Conservation (phyloP, 2,113 vertebrate species). For the Myotis lucifugus region DNA sequence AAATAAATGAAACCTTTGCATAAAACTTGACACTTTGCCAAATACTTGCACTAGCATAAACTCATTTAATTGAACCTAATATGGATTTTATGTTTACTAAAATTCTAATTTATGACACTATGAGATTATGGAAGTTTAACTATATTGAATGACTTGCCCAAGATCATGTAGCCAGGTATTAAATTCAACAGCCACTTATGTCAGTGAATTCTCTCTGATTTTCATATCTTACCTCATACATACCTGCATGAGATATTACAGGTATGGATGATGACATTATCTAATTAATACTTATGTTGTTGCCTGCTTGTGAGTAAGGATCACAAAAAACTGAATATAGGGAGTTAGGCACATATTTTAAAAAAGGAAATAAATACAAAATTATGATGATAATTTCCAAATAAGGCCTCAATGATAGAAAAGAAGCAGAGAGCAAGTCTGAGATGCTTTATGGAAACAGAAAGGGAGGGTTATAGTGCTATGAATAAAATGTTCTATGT, state of each 20-base stretch:
- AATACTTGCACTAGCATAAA: not conserved
- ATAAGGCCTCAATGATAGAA: not conserved
- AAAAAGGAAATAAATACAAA: not conserved
- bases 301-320: not conserved
- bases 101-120: not conserved
- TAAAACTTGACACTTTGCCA: not conserved
- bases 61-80: not conserved
- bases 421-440: not conserved
- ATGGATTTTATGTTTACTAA: not conserved
- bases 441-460: not conserved
- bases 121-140: not conserved
- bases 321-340: not conserved
- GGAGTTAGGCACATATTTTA: not conserved
- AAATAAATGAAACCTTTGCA: not conserved
- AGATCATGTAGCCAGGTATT: not conserved
- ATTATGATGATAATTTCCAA: not conserved
- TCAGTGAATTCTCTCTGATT: not conserved
- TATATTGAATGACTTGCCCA: not conserved
- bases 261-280: not conserved
- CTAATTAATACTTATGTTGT: not conserved
- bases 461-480: not conserved
- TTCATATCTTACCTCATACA: not conserved
- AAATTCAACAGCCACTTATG: not conserved
- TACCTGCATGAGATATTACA: rapidly evolving
- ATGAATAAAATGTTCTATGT: not conserved